phyloP scores from a whole-genome alignment of 2,797 vertebrate genomes.

The Lemur catta region DNA sequence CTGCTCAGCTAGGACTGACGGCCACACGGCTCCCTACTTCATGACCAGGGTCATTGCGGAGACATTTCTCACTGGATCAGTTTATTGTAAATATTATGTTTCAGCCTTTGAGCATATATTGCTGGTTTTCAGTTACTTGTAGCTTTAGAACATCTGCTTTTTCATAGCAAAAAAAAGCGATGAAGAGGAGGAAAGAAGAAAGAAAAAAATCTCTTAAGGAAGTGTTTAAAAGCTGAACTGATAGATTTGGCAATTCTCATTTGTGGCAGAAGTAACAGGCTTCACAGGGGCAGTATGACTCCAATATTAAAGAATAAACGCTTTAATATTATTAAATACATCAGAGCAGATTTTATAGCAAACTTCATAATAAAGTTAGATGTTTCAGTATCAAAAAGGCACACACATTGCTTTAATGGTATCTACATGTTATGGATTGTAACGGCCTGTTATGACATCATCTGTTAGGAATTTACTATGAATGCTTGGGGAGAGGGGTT shows the following conservation, averaged over 20 bases:
- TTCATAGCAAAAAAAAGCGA: conserved; percentile 75
- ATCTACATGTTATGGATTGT: conserved; percentile 79
- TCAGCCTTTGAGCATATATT: conserved; percentile 83
- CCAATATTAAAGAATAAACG: conserved; percentile 80
- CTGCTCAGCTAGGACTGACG: conserved; percentile 78
- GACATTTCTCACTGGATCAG: conserved; percentile 83
- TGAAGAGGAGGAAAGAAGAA: conserved; percentile 47
- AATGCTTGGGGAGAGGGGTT: conserved; percentile 57
- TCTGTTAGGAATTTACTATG: conserved; percentile 84
- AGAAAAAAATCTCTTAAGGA: conserved; percentile 63
- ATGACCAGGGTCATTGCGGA: conserved; percentile 85
- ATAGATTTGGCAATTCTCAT: conserved; percentile 79
- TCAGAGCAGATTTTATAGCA: conserved; percentile 78
- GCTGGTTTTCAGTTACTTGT: conserved; percentile 84
- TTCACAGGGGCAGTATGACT: conserved; percentile 67
- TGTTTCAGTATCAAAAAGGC: conserved; percentile 81
- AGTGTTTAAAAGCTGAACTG: conserved; percentile 78
- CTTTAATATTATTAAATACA: conserved; percentile 85
- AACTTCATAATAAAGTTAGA: conserved; percentile 81
- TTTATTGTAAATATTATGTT: conserved; percentile 84
- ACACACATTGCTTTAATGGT: conserved; percentile 82
- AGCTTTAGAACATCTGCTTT: conserved; percentile 85
- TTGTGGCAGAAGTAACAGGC: conserved; percentile 75
- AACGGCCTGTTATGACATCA: conserved; percentile 82
- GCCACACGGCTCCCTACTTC: conserved; percentile 81